phyloP scores from a whole-genome alignment of 1,140 invertebrate species.

The Zaprionus ghesquierei region DNA sequence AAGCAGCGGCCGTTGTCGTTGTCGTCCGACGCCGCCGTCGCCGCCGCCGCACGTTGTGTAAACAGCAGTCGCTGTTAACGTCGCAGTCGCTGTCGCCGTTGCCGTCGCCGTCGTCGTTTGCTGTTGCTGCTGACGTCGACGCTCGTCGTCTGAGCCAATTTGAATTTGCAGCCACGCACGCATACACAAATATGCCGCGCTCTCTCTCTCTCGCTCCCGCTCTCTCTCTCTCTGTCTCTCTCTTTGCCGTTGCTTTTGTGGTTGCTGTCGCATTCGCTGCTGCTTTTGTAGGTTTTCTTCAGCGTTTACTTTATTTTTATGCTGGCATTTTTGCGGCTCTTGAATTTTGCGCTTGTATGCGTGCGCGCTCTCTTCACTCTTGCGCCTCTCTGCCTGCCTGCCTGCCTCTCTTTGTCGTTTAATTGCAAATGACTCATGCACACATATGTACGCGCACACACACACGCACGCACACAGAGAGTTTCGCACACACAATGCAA shows the following conservation, averaged over 20 bases:
- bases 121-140: conserved; percentile 29
- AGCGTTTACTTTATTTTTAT: conserved; percentile 72
- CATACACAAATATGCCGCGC: neutral
- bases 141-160: conserved; percentile 44
- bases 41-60: neutral
- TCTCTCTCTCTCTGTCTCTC: conserved; percentile 28
- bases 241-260: conserved; percentile 45
- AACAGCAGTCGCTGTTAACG: neutral
- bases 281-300: conserved; percentile 57
- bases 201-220: neutral
- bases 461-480: conserved; percentile 16
- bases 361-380: conserved; percentile 35
- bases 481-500: conserved; percentile 41
- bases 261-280: conserved; percentile 57
- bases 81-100: conserved; percentile 36
- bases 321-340: conserved; percentile 77
- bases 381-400: conserved; percentile 17
- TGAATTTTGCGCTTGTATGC: conserved; percentile 41
- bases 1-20: conserved; percentile 41
- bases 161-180: conserved; percentile 44
- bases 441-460: conserved; percentile 34
- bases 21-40: conserved; percentile 36
- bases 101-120: conserved; percentile 58
- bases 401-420: conserved; percentile 57
- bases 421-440: conserved; percentile 79